Evolutionary conservation across 2,113 vertebrate species (phyloP), one percentile per base, ranked within the genome.

Genomic region (Meleagris gallopavo): DNA sequence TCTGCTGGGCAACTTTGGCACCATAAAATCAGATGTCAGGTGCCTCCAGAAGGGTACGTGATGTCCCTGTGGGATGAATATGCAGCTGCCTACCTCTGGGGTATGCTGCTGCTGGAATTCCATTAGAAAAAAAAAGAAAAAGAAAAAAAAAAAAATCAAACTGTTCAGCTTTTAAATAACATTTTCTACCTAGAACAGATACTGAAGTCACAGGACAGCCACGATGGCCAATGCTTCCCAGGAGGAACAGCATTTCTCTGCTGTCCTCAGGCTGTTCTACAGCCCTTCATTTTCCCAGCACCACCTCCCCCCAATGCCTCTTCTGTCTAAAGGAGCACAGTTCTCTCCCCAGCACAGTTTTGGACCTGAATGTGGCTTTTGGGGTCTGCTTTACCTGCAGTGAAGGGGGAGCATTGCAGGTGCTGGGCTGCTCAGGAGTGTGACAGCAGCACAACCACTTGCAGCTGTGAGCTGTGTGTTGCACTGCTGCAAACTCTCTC

Each of bases 321-420:
- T 46, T 34, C 46, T 24, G 5, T 34, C 11, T 7, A 10, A 70
- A 80, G 38, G 58, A 36, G 18, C 48, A 30, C 0, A 18, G 30
- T 17, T 52, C 57, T n/a, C 34, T 5, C 46, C 22, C 9, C 4
- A 5, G 7, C 14, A 45, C 65, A 2, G 0, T 43, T 81, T 50
- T 40, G 55, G 64, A 55, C 46, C 40, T 18, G 40, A 45, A 77
- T 5, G 0, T 8, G 65, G 66, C 11, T 87, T 93, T 46, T 45
- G 55, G 64, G 61, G 10, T 41, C 20, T 69, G 11, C 54, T 87
- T 69, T 45, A 55, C 62, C 2, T 1, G 4, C 17, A 36, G 9
- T n/a, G 38, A 75, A 78, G 74, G 29, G 18, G 70, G 24, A 82
- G 34, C 10, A 66, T 29, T 41, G 41, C 57, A 41, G 66, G 71